Base-by-base conservation (phyloP, 2,888 invertebrate genomes). In the Metallyticus violacea region DNA sequence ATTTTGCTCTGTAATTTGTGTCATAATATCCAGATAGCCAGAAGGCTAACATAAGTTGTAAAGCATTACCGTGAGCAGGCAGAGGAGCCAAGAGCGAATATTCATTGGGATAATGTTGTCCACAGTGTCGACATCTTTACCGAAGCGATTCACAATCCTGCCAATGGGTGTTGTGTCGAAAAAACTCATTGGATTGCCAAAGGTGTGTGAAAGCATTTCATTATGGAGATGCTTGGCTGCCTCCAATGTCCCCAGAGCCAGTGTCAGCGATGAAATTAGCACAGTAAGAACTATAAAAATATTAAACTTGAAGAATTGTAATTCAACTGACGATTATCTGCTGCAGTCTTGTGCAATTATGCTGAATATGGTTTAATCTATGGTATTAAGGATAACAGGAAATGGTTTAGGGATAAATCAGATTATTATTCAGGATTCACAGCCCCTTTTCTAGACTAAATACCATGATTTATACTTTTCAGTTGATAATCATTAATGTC, bases 111-210 rank as follows among this genome's bases (percentile, higher is more conserved):
- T 88, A 9, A 89, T 89, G n/a, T 89, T 89, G 88, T 92, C 92
- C 79, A 91, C 88, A 1, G 90, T 89, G 88, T 91, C 91, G 30
- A 92, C 90, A 88, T 92, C 92, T 89, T 91, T 91, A 7, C 91
- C 89, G 88, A 92, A 92, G n/a, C 92, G 90, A 88, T 92, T 92
- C 2, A 92, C 89, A 79, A 92, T 91, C 40, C 92, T 89, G 77
- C 92, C 92, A 29, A 91, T 87, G 0, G 92, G 92, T 7, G 92
- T 92, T 2, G 90, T 91, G 85, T 92, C 92, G 89, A 91, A 92
- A 88, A 91, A 92, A n/a, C 89, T 89, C 90, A 91, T 90, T 1
- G 92, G 91, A 40, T 89, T 89, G 82, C 89, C 87, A 26, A 92
- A 88, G 62, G 90, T 89, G 87, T 90, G 90, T 6, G 81, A 62